A percentile compares a stretch with the other conserved stretches of the same genome.
Conservation (phyloP, 2,888 invertebrate genomes). For the Anagyrus pseudococci region DNA sequence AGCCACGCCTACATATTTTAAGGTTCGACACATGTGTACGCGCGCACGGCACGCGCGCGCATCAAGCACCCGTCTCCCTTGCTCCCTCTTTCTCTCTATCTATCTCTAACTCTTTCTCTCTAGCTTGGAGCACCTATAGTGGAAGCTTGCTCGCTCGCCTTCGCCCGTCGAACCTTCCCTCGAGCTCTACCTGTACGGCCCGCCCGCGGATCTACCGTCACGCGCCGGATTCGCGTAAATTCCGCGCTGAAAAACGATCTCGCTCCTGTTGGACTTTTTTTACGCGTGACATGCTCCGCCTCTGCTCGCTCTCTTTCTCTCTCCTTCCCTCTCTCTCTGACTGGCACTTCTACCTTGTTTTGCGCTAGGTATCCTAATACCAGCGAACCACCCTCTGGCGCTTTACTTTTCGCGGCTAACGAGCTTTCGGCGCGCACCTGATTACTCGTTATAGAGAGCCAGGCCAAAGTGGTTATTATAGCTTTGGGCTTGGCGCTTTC, state of each 20-base stretch:
- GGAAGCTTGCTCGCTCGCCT: too few species aligned
- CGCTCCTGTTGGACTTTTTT: conserved; percentile 58
- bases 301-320: too few species aligned
- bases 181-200: conserved; percentile 10
- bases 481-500: too few species aligned
- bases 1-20: conserved; percentile 63
- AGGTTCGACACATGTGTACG: conserved; percentile 61
- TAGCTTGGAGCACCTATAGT: neutral
- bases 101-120: conserved; percentile 18
- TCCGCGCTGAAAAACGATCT: conserved; percentile 57
- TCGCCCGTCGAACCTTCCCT: conserved; percentile 15
- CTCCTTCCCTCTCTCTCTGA: too few species aligned
- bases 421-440: neutral
- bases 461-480: neutral
- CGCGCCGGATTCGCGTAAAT: conserved; percentile 34
- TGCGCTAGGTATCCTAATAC: neutral
- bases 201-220: neutral
- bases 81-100: conserved; percentile 30
- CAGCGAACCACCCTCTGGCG: neutral
- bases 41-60: conserved; percentile 39
- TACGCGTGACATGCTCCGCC: conserved; percentile 44
- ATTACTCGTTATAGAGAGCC: neutral
- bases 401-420: neutral
- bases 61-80: conserved; percentile 24
- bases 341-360: neutral